Base-by-base conservation (phyloP, 2,888 invertebrate genomes). In the Clistopyga incitator region DNA sequence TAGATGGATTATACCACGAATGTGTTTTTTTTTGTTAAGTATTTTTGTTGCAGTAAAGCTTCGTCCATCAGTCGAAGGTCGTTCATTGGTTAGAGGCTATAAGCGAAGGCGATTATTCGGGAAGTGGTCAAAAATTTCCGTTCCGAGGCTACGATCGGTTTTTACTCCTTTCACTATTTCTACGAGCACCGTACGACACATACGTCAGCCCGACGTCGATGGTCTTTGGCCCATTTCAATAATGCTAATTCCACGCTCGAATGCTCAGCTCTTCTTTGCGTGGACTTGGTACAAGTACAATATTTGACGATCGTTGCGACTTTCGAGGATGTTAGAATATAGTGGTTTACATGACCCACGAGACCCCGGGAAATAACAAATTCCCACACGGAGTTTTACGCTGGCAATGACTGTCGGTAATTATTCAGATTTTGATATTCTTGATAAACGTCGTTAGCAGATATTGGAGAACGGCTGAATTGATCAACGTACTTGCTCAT, bases 161-260 rank as follows among this genome's bases (percentile, higher is more conserved):
- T 67, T 47, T 20, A 8, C 10, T 6, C 3, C 34, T 18, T 38
- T 18, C 18, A 29, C 34, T 61, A 8, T n/a, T 61, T 11, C 20
- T 11, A 38, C 20, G 38, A 38, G n/a, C 38, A 38, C 6, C 38
- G 6, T 18, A 6, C n/a, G 38, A 64, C 11, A 23, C 45, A 18
- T 15, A 18, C 23, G 65, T 65, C 56, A 23, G 29, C 34, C 34
- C 47, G 52, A 70, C 70, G 61, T 45, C 71, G 71, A 76, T 82
- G 75, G 79, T 79, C 82, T 82, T 82, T 79, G 79, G 65, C 82
- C 75, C 50, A 65, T 79, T 82, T 82, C 75, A 82, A 82, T 82
- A 82, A 82, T 82, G 82, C 75, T 71, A 81, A 80, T 84, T 6
- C 2, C 4, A 50, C 71, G 47, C 50, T 54, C 61, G 20, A 11